Evolutionary conservation across 2,888 invertebrate species (phyloP).

Genomic region (Eremobia ochroleuca): DNA sequence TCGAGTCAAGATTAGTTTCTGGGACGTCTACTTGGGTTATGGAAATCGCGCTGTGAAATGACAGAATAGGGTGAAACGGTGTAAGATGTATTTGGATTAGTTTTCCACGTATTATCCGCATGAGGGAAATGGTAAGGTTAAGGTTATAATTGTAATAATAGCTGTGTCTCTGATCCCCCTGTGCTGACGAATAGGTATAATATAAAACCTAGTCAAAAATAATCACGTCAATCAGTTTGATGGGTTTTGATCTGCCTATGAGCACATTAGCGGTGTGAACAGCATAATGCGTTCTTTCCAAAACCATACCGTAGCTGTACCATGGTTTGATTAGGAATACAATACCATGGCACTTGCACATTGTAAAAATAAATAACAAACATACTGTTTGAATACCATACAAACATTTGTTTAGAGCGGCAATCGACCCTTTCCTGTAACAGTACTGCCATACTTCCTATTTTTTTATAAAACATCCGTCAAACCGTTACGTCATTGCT

Average conservation of each 20-base stretch:
- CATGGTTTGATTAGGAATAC: not conserved
- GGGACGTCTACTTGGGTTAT: slow-evolving; percentile 49
- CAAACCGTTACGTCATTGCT: not conserved
- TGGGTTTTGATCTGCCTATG: not conserved
- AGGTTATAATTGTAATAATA: not conserved
- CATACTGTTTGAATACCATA: not conserved
- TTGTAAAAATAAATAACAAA: not conserved
- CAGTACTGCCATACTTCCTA: not conserved
- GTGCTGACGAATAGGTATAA: not conserved
- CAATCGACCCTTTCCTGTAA: not conserved
- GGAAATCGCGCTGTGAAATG: slow-evolving; percentile 29
- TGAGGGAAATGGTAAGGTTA: not conserved
- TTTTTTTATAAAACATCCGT: not conserved
- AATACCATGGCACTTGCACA: not conserved
- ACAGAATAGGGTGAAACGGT: slow-evolving; percentile 31
- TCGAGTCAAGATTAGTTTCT: slow-evolving; percentile 59
- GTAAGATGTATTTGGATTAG: slow-evolving; percentile 22
- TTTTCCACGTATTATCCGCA: slow-evolving; percentile 10
- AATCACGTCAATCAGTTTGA: not conserved
- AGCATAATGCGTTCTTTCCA: not conserved
- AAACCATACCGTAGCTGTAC: not conserved
- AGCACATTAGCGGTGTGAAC: no score
- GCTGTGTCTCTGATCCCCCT: no score
- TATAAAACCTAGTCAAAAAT: not conserved
- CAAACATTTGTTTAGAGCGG: slow-evolving; percentile 18